A percentile compares a stretch with the other conserved stretches of the same genome.
Evolutionary conservation across 2,888 invertebrate genomes (phyloP).

Genomic region (Thumatha senex): DNA sequence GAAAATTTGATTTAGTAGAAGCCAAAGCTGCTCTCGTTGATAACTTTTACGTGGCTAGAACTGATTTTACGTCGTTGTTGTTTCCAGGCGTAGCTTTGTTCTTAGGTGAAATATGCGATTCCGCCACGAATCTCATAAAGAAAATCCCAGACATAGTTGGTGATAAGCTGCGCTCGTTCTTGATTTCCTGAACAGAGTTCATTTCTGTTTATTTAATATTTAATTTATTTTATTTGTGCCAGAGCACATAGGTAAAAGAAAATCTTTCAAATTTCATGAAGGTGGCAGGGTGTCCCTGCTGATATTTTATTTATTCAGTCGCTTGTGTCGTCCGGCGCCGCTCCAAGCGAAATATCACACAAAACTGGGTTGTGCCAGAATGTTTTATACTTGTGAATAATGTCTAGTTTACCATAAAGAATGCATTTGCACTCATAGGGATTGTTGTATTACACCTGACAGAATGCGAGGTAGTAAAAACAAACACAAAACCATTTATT

Average conservation of each 20-base stretch:
- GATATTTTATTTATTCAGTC: slow-evolving; percentile 64
- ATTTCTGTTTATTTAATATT: slow-evolving; percentile 26
- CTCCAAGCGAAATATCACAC: slow-evolving; percentile 57
- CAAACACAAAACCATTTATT: slow-evolving; percentile 64
- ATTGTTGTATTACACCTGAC: slow-evolving; percentile 55
- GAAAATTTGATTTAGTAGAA: slow-evolving; percentile 41
- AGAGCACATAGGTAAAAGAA: slow-evolving; percentile 18
- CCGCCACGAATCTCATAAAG: slow-evolving; percentile 45
- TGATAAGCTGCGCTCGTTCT: slow-evolving; percentile 25
- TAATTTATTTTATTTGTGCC: slow-evolving; percentile 16
- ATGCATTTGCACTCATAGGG: slow-evolving; percentile 62
- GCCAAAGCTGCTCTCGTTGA: slow-evolving; percentile 38
- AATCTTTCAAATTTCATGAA: slow-evolving; percentile 34
- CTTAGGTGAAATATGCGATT: slow-evolving; percentile 55
- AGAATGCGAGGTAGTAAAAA: slow-evolving; percentile 44
- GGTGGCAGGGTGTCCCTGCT: slow-evolving; percentile 46
- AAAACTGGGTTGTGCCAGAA: slow-evolving; percentile 54
- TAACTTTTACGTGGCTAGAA: slow-evolving; percentile 59
- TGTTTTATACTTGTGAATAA: slow-evolving; percentile 70
- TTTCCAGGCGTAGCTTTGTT: slow-evolving; percentile 53
- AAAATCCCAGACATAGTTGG: slow-evolving; percentile 24
- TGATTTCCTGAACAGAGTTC: slow-evolving; percentile 19
- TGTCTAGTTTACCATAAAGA: slow-evolving; percentile 62
- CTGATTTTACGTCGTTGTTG: slow-evolving; percentile 52
- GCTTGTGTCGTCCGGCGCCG: slow-evolving; percentile 46